Evolutionary conservation across 2,113 vertebrate species (phyloP), one percentile per base, ranked within the genome.

Genomic region (Octodon degus): DNA sequence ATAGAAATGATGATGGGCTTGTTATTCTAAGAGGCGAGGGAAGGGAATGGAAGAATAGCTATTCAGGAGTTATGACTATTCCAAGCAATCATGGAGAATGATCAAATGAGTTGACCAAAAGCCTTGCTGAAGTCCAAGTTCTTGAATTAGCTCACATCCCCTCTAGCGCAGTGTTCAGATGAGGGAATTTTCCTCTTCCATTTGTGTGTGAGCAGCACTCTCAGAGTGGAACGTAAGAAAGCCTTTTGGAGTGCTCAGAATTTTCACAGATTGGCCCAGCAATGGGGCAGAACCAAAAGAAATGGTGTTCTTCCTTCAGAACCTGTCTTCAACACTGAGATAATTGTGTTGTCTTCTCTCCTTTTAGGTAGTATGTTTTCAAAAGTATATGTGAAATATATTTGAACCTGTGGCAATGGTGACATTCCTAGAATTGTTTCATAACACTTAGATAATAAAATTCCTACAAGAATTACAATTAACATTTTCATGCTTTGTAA

Each of bases 401-500:
- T 10, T 93, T 94, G 88, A 93, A 65, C 0, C 24, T 2, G 68
- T 76, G 34, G 40, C 50, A 76, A 9, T 74, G 13, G 58, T 93
- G 68, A 37, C 16, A 24, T 83, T 93, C 13, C 88, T 92, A 76
- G n/a, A 89, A 79, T 82, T 85, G 63, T 62, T 95, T 96, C 67
- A 85, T 77, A 60, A 82, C 34, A 2, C 89, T 87, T 68, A 90
- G n/a, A 32, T 76, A 50, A 53, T 25, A 84, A 92, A 89, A 90
- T 77, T 72, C 30, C 70, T 67, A 25, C 11, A 81, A 81, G 14
- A 74, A 58, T 90, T 79, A 32, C n/a, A 68, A 86, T 65, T 93
- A 92, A 17, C 4, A 68, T 95, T 63, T 94, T 65, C 37, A 47
- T 96, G 22, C 2, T 72, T 47, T 77, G 34, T 79, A 60, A 22